Percentiles rank a stretch among this genome's conserved stretches.
phyloP scores from a whole-genome alignment of 2,888 invertebrate genomes.

The Drosophila melanocephala region DNA sequence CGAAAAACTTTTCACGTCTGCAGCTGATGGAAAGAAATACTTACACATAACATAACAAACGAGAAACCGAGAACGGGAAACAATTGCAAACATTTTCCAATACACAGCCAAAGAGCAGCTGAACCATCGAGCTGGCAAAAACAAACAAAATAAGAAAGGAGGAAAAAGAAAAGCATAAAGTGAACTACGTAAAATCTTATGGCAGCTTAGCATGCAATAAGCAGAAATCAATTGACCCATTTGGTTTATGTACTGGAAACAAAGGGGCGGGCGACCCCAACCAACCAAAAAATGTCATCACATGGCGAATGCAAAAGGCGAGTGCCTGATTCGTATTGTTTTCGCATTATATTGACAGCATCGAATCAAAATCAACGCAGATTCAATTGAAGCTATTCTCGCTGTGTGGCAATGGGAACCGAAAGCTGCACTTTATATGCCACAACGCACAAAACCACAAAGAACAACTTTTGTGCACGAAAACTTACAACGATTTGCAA shows the following conservation, averaged over 20 bases:
- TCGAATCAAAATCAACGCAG: constrained; percentile 68
- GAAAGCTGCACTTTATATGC: constrained; percentile 72
- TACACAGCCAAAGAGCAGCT: constrained; percentile 46
- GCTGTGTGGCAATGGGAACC: constrained; percentile 41
- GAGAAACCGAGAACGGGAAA: constrained; percentile 41
- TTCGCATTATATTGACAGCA: constrained; percentile 66
- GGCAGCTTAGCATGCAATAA: constrained; percentile 77
- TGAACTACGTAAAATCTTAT: constrained; percentile 67
- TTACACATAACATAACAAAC: constrained; percentile 63
- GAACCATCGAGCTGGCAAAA: constrained; percentile 18
- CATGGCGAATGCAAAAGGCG: constrained; percentile 28
- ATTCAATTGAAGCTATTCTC: constrained; percentile 36
- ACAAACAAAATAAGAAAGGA: not conserved
- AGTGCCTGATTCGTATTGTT: constrained; percentile 54
- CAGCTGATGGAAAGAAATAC: constrained; percentile 73
- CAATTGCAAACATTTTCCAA: constrained; percentile 68
- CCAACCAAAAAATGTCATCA: constrained; percentile 43
- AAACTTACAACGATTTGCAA: constrained; percentile 74
- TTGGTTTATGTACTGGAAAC: constrained; percentile 82
- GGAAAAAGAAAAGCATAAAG: constrained; percentile 13
- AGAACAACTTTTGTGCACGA: constrained; percentile 53
- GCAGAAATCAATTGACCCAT: constrained; percentile 83
- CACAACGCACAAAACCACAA: constrained; percentile 59
- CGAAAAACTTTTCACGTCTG: constrained; percentile 64
- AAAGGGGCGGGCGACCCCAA: constrained; percentile 25